Evolutionary conservation across 1,140 invertebrate genomes (phyloP), one percentile per base, ranked within the genome.

Genomic region (Calycopis cecrops): DNA sequence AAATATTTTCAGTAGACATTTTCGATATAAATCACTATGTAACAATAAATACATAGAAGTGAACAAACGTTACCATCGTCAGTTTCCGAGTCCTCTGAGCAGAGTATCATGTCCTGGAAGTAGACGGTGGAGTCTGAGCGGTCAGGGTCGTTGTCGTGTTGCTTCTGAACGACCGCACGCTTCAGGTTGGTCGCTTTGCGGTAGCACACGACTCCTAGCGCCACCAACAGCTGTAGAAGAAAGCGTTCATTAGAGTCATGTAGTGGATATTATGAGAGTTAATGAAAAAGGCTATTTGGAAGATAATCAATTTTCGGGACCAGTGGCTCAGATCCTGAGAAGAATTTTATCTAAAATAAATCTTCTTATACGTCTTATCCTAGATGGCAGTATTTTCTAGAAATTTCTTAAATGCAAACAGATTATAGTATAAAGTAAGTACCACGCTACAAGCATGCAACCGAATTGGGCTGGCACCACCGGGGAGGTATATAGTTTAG

Each of bases 111-210:
- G 84, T 98, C 96, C 83, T 97, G 96, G 78, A 96, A 97, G 79
- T 96, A 98, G 14, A 95, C 97, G 37, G 96, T 97, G 4, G 95
- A 97, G 78, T 98, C 96, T 0, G 95, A 97, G 47, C 93, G 92
- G 63, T 90, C 90, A 71, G 95, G 96, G 40, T 95, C 92, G 9
- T 92, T 92, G 71, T 96, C 95, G 56, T 94, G 92, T 83, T 95
- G 93, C 76, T 94, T 94, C 82, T 94, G 94, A 47, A 94, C 91
- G 1, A 88, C 89, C 4, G 89, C 88, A 56, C 94, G 89, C 76
- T 95, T 96, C 62, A 96, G 79, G 34, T 92, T 94, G 62, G 94
- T 96, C 12, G 95, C 95, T 89, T 97, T 98, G 75, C 95, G 91
- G 81, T 97, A 97, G 63, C 94, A 94, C 17, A 97, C 94, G 3